These are phyloP conservation scores for Hydropsyche tenuis DNA, from an alignment of 1,140 invertebrate genomes.

Conservation along the genomic window DNA sequence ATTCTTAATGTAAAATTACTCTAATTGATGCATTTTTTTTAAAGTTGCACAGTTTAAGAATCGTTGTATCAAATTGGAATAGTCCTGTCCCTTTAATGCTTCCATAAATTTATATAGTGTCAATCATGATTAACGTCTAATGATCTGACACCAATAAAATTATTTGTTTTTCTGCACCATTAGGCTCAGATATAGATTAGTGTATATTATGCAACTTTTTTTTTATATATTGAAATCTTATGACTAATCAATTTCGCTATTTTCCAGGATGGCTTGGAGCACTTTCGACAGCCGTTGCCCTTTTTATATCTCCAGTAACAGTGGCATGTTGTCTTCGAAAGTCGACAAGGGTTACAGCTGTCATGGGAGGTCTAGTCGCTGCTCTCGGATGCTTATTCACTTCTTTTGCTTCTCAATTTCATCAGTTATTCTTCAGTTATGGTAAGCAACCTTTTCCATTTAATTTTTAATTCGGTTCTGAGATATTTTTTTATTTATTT, in stretches of 20 bases:
- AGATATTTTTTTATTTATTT: slow-evolving; percentile 35
- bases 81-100: not conserved
- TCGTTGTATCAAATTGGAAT: not conserved
- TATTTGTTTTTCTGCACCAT: no score
- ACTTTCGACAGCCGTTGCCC: slow-evolving; percentile 79
- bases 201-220: no score
- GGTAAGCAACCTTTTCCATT: slow-evolving; percentile 58
- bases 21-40: not conserved
- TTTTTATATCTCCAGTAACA: slow-evolving; percentile 83
- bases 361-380: slow-evolving; percentile 84
- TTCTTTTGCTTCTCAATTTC: slow-evolving; percentile 86
- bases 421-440: slow-evolving; percentile 90
- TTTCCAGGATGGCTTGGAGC: slow-evolving; percentile 84
- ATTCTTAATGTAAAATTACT: not conserved
- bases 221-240: not conserved
- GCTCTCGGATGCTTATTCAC: slow-evolving; percentile 88
- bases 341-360: slow-evolving; percentile 85
- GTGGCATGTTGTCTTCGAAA: slow-evolving; percentile 85
- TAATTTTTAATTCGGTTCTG: not conserved
- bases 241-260: not conserved
- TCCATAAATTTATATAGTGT: slow-evolving; percentile 16
- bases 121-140: not conserved
- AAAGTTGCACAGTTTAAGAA: not conserved
- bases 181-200: no score
- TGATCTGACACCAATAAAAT: no score